These are phyloP conservation scores for Apteryx owenii DNA, from an alignment of 2,113 vertebrate genomes.

Conservation along the genomic window DNA sequence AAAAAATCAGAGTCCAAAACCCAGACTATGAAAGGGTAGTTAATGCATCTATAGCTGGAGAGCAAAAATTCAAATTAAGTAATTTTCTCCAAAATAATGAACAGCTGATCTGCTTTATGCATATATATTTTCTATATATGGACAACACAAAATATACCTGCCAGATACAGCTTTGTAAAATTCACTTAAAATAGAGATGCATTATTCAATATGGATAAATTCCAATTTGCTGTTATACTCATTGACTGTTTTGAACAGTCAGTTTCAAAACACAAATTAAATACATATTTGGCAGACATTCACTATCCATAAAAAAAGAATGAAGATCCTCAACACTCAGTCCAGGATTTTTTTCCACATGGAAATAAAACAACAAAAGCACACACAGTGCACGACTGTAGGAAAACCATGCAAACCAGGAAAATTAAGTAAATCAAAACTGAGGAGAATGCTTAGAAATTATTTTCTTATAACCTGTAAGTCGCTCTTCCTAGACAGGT, in stretches of 20 bases:
- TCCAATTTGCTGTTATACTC: neutral
- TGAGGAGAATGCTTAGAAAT: neutral
- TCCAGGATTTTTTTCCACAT: neutral
- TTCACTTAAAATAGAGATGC: neutral
- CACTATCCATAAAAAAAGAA: neutral
- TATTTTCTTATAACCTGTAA: neutral
- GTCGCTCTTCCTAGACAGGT: neutral
- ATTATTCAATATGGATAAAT: neutral
- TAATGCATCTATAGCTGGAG: neutral
- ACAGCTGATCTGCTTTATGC: neutral
- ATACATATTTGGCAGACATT: neutral
- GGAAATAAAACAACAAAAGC: neutral
- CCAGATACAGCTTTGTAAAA: neutral
- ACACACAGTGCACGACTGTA: neutral
- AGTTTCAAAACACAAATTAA: neutral
- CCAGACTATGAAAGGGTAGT: neutral
- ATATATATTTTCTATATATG: neutral
- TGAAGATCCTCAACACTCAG: neutral
- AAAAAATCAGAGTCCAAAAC: neutral
- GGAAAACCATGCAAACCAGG: neutral
- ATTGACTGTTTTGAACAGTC: neutral
- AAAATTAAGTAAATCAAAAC: neutral
- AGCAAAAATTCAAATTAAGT: neutral
- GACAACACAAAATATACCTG: neutral
- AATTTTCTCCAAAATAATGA: neutral